Evolutionary conservation across 2,888 invertebrate species (phyloP).

Genomic region (Pristionchus fissidentatus): DNA sequence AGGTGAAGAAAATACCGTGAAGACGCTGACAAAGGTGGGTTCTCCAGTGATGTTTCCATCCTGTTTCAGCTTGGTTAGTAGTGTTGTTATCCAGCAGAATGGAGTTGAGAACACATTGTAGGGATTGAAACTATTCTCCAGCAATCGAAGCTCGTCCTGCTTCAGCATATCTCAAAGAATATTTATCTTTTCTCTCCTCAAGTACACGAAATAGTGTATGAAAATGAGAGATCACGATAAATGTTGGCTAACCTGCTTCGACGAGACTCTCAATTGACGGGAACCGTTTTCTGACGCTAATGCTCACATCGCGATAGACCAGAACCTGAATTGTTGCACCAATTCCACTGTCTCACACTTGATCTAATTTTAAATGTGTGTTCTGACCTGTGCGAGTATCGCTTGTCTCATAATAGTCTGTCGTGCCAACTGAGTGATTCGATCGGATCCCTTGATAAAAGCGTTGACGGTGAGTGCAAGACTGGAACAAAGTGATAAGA

Average conservation of each 20-base stretch:
- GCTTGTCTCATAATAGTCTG: constrained; percentile 14
- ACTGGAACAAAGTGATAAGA: background rate
- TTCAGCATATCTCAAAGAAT: background rate
- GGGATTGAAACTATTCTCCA: background rate
- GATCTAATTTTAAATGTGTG: background rate
- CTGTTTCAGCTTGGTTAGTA: background rate
- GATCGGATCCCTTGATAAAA: background rate
- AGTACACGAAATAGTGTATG: background rate
- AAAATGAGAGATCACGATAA: background rate
- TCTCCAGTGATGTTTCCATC: constrained; percentile 6
- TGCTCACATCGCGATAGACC: constrained; percentile 14
- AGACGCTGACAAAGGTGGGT: background rate
- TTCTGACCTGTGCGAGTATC: constrained; percentile 25
- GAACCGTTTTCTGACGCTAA: constrained; percentile 20
- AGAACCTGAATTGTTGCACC: background rate
- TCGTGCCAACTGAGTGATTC: background rate
- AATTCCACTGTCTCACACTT: background rate
- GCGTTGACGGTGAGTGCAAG: constrained; percentile 28
- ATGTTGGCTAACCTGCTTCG: background rate
- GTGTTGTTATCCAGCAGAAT: constrained; percentile 2
- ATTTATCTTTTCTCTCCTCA: background rate
- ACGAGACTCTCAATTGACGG: background rate
- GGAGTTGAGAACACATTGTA: constrained; percentile 20
- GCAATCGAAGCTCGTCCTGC: background rate
- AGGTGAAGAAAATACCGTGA: background rate